Base-by-base conservation (phyloP, 1,140 invertebrate genomes). In the Sogatella furcifera region DNA sequence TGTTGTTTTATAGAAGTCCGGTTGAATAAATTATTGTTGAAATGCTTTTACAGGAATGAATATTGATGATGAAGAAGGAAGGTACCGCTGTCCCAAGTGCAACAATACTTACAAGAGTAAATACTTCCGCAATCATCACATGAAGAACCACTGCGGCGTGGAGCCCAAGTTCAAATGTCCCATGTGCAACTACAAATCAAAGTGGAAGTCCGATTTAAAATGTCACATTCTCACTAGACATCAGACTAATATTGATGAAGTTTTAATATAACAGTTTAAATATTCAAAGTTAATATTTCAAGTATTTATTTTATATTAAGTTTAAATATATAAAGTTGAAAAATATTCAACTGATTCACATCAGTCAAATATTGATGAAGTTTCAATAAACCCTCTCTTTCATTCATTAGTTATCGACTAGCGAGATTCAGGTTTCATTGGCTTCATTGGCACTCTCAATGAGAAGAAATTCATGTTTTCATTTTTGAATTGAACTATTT, bases 141-240 rank as follows among this genome's bases (percentile, higher is more conserved):
- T 59, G 31, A 58, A 49, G 17, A 42, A 41, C 17, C 44, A 60
- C 10, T 64, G 63, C 54, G 63, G 61, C 13, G 24, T 60, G 17
- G 61, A 59, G 38, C 61, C 54, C 11, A 57, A 57, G 41, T 61
- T 62, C 55, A 15, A 46, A n/a, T 65, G 64, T 15, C 31, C 2
- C 5, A 5, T 49, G 0, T 64, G 63, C 41, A 17, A 41, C 0
- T 57, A 61, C 43, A 60, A 58, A 49, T 63, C 59, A 42, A 75
- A 75, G 64, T 70, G 76, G 63, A 74, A 73, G 56, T 73, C 72
- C 54, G 72, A 77, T 62, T 69, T 78, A 5, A 70, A 72, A 41
- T 69, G 72, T 8, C 77, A 79, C 60, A 64, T 71, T 14, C 46
- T 49, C 21, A 8, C 8, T 19, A 17, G 46, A 49, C 46, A 49